These are phyloP conservation scores for Agrotis segetum DNA, from an alignment of 2,888 invertebrate species.

Conservation along the genomic window DNA sequence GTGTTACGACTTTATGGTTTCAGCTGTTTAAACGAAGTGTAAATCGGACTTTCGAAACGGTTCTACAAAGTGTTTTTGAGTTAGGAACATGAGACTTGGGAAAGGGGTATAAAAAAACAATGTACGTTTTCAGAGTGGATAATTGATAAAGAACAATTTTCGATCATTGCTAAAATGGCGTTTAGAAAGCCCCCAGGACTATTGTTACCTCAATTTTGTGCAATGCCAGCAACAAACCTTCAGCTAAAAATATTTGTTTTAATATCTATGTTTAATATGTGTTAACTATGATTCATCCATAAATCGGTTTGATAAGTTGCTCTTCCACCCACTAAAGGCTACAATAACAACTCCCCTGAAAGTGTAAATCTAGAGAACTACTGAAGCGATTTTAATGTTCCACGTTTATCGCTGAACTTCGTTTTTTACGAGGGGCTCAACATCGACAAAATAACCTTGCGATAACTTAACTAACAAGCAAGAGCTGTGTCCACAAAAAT, in stretches of 20 bases:
- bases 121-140: no score
- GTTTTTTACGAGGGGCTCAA: conserved; percentile 46
- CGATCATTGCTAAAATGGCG: no score
- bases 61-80: not conserved
- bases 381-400: conserved; percentile 47
- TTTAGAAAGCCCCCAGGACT: no score
- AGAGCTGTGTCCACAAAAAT: conserved; percentile 32
- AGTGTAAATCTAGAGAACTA: conserved; percentile 53
- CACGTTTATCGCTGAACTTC: conserved; percentile 49
- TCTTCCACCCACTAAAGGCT: not conserved
- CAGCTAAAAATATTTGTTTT: no score
- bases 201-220: no score
- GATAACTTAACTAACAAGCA: conserved; percentile 28
- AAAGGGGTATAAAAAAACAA: no score
- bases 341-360: conserved; percentile 16
- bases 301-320: not conserved
- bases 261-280: not conserved
- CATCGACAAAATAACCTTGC: conserved; percentile 35
- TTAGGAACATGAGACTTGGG: no score
- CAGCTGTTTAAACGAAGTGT: not conserved
- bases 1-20: not conserved
- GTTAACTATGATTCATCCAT: not conserved
- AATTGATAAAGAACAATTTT: no score
- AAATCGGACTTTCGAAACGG: not conserved
- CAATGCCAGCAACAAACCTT: no score